These are phyloP conservation scores for Dascillus cervinus DNA, from an alignment of 2,888 invertebrate genomes.

Conservation along the genomic window DNA sequence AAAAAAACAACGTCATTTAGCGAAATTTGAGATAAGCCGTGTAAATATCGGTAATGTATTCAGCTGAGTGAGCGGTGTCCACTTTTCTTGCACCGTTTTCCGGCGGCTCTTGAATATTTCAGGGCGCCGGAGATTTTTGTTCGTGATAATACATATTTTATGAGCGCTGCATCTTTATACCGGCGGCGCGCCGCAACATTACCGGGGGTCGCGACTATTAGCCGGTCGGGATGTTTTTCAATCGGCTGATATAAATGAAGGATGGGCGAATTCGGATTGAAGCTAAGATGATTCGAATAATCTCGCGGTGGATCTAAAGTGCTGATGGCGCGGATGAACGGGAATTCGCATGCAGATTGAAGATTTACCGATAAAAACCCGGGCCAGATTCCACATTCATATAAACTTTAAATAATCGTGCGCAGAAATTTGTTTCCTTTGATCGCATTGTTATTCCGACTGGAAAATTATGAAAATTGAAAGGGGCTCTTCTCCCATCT, in stretches of 20 bases:
- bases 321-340: conserved; percentile 36
- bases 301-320: conserved; percentile 25
- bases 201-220: conserved; percentile 23
- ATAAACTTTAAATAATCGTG: conserved; percentile 20
- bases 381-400: conserved; percentile 18
- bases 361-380: conserved; percentile 26
- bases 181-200: conserved; percentile 24
- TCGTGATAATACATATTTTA: conserved; percentile 43
- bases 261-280: conserved; percentile 21
- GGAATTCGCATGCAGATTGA: conserved; percentile 36
- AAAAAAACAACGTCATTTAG: conserved; percentile 1
- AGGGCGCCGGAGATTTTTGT: conserved; percentile 41
- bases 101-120: conserved; percentile 37
- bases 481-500: conserved; percentile 27
- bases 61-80: conserved; percentile 24
- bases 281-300: conserved; percentile 21
- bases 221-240: conserved; percentile 28
- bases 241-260: conserved; percentile 26
- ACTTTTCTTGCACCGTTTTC: conserved; percentile 23
- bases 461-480: conserved; percentile 42
- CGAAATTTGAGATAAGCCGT: conserved; percentile 20
- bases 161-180: conserved; percentile 36
- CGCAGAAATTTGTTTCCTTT: conserved; percentile 25
- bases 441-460: conserved; percentile 29
- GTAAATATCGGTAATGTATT: conserved; percentile 30